Conservation (phyloP, 2,113 vertebrate genomes). For the Rissa tridactyla region DNA sequence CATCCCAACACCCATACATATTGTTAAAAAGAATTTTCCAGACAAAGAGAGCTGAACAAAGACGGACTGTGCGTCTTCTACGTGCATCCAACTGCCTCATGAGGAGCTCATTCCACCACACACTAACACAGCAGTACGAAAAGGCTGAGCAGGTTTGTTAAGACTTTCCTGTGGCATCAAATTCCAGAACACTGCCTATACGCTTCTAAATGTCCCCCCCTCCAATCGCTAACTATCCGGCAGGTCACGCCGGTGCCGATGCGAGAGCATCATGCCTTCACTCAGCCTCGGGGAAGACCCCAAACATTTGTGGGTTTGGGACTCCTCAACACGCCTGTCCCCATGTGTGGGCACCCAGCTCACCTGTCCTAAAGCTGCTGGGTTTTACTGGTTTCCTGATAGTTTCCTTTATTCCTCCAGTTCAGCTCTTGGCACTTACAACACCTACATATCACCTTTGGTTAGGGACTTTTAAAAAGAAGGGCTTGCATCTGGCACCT, state of each 20-base stretch:
- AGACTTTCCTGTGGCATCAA: not conserved
- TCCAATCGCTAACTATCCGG: not conserved
- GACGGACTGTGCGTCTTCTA: not conserved
- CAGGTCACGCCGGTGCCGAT: accelerated
- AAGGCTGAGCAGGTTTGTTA: not conserved
- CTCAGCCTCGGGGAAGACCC: accelerated
- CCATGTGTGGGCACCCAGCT: not conserved
- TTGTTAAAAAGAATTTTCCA: not conserved
- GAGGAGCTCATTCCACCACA: not conserved
- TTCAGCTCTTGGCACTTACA: not conserved
- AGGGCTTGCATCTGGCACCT: not conserved
- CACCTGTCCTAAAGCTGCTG: not conserved
- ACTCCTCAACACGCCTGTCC: accelerated
- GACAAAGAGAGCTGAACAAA: not conserved
- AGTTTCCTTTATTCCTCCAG: too few relatives aligned
- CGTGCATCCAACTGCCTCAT: not conserved
- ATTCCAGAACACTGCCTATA: not conserved
- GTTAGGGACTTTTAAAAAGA: not conserved
- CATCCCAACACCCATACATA: not conserved
- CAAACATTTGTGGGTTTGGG: not conserved
- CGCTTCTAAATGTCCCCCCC: not conserved
- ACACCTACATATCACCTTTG: accelerated
- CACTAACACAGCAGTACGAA: not conserved
- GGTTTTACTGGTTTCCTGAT: not conserved
- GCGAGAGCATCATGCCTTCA: accelerated